A percentile compares a stretch with the other conserved stretches of the same genome.
Evolutionary conservation across 2,113 vertebrate species (phyloP).

Genomic region (Actenoides lindsayi): DNA sequence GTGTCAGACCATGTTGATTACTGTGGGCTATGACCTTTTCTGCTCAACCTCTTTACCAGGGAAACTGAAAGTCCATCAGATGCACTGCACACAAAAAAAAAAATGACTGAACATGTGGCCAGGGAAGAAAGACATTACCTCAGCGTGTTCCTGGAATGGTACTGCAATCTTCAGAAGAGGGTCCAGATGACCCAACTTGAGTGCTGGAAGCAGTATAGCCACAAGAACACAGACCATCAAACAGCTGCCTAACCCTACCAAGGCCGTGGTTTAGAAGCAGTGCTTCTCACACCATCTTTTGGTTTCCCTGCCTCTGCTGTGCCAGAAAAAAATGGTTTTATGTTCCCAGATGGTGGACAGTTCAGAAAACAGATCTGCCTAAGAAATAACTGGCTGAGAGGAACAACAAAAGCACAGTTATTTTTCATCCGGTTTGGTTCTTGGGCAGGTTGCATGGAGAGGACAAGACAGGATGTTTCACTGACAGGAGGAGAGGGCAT

Average conservation of each 20-base stretch:
- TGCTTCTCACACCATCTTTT: not conserved
- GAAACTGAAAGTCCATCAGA: not conserved
- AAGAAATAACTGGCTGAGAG: not conserved
- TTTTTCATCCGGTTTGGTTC: not conserved
- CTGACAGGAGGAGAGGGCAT: no score
- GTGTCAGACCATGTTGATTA: not conserved
- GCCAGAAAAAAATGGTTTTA: not conserved
- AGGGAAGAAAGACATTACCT: not conserved
- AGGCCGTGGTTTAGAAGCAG: not conserved
- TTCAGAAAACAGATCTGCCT: not conserved
- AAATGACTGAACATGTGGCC: not conserved
- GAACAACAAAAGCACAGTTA: not conserved
- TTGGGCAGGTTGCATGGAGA: not conserved
- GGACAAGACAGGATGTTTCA: no score
- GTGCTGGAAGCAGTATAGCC: not conserved
- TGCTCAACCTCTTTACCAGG: not conserved
- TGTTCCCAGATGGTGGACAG: not conserved
- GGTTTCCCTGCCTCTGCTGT: not conserved
- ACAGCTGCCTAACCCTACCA: not conserved
- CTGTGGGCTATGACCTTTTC: not conserved
- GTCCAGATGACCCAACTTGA: not conserved
- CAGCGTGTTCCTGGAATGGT: fast-evolving
- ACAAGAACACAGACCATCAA: not conserved
- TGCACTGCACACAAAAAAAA: not conserved
- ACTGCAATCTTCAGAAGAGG: not conserved